These are phyloP conservation scores for Drosophila yooni DNA, from an alignment of 2,888 invertebrate species.

Conservation along the genomic window DNA sequence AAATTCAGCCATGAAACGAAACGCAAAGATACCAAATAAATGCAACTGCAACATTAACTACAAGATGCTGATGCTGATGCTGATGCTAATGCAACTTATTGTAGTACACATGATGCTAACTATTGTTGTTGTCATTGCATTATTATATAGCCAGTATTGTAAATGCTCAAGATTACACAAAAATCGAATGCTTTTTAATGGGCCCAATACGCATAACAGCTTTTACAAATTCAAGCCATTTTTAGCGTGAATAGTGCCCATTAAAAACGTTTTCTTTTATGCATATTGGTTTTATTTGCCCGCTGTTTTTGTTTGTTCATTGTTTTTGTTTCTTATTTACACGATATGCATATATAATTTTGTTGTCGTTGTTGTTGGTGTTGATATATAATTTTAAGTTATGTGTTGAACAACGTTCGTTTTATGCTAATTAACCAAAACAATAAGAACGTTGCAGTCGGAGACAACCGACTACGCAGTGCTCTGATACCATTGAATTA, in stretches of 20 bases:
- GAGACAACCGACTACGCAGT: not conserved
- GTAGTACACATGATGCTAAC: conserved; percentile 33
- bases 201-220: conserved; percentile 12
- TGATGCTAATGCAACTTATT: conserved; percentile 27
- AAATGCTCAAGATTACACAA: conserved; percentile 19
- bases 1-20: conserved; percentile 12
- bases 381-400: conserved; percentile 35
- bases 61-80: conserved; percentile 19
- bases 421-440: not conserved
- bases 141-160: conserved; percentile 40
- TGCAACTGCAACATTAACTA: conserved; percentile 33
- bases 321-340: conserved; percentile 6
- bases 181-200: conserved; percentile 28
- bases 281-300: conserved; percentile 33
- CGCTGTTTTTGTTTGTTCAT: conserved; percentile 19
- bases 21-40: conserved; percentile 24
- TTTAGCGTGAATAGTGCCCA: conserved; percentile 7
- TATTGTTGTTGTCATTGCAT: conserved; percentile 28
- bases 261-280: conserved; percentile 5
- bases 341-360: conserved; percentile 23
- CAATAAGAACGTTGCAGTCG: not conserved
- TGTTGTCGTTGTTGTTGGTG: conserved; percentile 36
- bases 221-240: not conserved
- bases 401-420: conserved; percentile 14
- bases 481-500: not conserved